These are phyloP conservation scores for Drosophila takahashii DNA, from an alignment of 1,140 invertebrate genomes.

Conservation along the genomic window DNA sequence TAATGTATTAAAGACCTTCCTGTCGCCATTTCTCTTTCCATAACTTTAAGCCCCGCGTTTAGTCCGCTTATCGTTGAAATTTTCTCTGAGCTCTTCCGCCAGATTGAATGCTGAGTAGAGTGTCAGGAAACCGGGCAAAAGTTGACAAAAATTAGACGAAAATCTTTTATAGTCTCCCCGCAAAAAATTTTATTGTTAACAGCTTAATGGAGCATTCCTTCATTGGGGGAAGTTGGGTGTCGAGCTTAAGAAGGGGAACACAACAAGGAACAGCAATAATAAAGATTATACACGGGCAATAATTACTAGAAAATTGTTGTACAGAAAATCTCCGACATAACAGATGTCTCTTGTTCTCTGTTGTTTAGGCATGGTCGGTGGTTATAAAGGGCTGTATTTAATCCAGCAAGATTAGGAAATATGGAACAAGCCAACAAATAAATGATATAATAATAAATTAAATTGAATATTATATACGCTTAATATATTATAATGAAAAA, in stretches of 20 bases:
- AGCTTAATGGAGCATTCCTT: constrained; percentile 79
- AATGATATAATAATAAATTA: no score
- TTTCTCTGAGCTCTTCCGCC: constrained; percentile 24
- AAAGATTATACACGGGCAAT: constrained; percentile 81
- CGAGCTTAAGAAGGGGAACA: constrained; percentile 11
- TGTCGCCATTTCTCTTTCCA: background rate
- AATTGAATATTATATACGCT: no score
- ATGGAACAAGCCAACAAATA: background rate
- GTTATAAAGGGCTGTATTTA: background rate
- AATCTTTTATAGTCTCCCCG: constrained; percentile 31
- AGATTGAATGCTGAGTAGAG: constrained; percentile 40
- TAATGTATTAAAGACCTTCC: constrained; percentile 1
- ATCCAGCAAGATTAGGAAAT: background rate
- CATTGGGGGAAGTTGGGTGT: constrained; percentile 25
- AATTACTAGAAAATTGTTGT: constrained; percentile 68
- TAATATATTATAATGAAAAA: no score
- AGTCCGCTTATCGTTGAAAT: constrained; percentile 27
- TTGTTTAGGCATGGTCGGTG: background rate
- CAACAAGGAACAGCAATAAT: constrained; percentile 72
- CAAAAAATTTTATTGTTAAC: constrained; percentile 75
- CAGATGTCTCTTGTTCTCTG: constrained; percentile 39
- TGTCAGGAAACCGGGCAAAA: constrained; percentile 36
- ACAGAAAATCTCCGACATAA: constrained; percentile 45
- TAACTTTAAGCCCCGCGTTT: constrained; percentile 14
- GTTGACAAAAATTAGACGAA: constrained; percentile 42